Evolutionary conservation across 2,797 vertebrate genomes (phyloP), one percentile per base, ranked within the genome.

Genomic region (Molossus molossus): DNA sequence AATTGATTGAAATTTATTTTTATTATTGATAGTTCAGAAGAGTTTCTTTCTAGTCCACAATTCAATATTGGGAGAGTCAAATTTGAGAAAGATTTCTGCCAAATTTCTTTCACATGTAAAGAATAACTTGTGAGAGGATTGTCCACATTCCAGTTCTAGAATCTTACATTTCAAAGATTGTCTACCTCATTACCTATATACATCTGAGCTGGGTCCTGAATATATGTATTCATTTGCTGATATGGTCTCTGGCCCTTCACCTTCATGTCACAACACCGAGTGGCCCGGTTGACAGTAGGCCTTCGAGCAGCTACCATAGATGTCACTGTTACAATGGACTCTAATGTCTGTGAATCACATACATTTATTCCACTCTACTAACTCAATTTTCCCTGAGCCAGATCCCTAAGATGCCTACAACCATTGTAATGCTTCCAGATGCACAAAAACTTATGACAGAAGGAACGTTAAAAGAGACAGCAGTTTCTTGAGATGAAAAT

Each of bases 401-500:
- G 86, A 77, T 50, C 7, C 33, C 29, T 60, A 20, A 75, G 82
- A 91, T 37, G 33, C 27, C 50, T 18, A 25, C 21, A 53, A 45
- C 40, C 15, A 15, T 23, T 69, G 27, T 9, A 58, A 6, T 91
- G 82, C 29, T 84, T 70, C 18, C 58, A 62, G 60, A 85, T 5
- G 4, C 7, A n/a, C 53, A 53, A 53, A 18, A 53, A 75, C 48
- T 94, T 64, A 62, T 9, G 37, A 50, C 6, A 3, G n/a, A 84
- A 60, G 7, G 10, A 64, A 94, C 81, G 18, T 72, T 67, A 89
- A 70, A 60, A 87, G 69, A 89, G 23, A 89, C 14, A 85, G 21
- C 7, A 86, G 21, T 27, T 65, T 70, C 55, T 94, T 90, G 57
- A 88, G 67, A 81, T 33, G n/a, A 80, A 87, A 92, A 70, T 25